Evolutionary conservation across 2,797 vertebrate genomes (phyloP).

Genomic region (Enoplosus armatus): DNA sequence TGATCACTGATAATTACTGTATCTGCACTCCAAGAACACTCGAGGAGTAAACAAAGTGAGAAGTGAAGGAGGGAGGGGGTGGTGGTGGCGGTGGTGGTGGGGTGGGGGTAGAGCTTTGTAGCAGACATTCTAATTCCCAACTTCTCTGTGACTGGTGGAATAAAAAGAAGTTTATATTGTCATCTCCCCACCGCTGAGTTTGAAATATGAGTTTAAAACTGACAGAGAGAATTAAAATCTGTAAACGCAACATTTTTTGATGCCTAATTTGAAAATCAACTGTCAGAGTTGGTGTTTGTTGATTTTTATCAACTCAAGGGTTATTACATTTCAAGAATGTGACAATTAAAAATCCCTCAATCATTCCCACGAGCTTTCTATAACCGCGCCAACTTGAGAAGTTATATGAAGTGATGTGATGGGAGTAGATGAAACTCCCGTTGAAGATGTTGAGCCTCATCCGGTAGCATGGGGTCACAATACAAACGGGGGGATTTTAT

Average conservation of each 20-base stretch:
- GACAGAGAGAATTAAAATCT: constrained; percentile 87
- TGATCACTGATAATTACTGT: constrained; percentile 87
- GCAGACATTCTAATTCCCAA: constrained; percentile 79
- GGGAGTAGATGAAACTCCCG: constrained; percentile 24
- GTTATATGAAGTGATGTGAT: constrained; percentile 46
- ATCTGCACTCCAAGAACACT: constrained; percentile 82
- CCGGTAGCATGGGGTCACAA: constrained; percentile 33
- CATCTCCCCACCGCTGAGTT: constrained; percentile 77
- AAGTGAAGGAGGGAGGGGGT: constrained; percentile 32
- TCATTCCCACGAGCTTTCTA: constrained; percentile 69
- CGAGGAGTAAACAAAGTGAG: constrained; percentile 77
- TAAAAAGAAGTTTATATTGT: constrained; percentile 82
- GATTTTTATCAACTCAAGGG: constrained; percentile 87
- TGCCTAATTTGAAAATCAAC: constrained; percentile 84
- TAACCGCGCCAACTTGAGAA: constrained; percentile 43
- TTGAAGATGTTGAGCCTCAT: constrained; percentile 11
- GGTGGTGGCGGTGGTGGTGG: neutral
- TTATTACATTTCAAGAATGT: constrained; percentile 86
- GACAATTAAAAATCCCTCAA: constrained; percentile 87
- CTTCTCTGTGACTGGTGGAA: constrained; percentile 77
- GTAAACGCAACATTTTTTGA: constrained; percentile 76
- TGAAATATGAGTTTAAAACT: constrained; percentile 85
- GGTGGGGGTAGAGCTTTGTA: constrained; percentile 55
- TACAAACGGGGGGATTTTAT: constrained; percentile 2
- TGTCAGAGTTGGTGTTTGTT: constrained; percentile 84